Evolutionary conservation across 1,140 invertebrate species (phyloP).

Genomic region (Meloidogyne hapla): DNA sequence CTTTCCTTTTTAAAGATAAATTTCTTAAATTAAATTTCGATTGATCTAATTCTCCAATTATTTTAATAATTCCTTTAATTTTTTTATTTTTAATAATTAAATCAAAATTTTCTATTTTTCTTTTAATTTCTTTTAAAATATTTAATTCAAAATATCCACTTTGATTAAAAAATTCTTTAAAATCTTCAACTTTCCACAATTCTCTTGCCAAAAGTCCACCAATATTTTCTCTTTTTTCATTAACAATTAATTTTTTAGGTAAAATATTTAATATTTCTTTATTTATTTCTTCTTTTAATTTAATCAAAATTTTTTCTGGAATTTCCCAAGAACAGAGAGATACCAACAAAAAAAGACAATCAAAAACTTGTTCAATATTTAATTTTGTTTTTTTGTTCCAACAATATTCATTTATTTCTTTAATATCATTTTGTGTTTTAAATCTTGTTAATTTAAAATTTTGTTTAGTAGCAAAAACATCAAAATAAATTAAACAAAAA

Average conservation of each 20-base stretch:
- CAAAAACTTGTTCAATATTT: conserved; percentile 1
- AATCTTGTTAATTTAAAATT: background rate
- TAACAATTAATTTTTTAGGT: background rate
- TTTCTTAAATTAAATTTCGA: too few relatives aligned
- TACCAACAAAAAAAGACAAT: background rate
- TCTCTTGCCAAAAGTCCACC: background rate
- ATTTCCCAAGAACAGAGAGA: background rate
- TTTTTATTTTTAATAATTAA: background rate
- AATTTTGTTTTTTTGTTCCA: background rate
- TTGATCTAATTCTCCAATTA: too few relatives aligned
- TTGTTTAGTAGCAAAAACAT: background rate
- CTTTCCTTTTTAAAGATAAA: too few relatives aligned
- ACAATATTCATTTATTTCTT: background rate
- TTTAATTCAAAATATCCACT: background rate
- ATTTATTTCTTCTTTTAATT: background rate
- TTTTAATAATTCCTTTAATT: too few relatives aligned
- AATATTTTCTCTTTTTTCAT: background rate
- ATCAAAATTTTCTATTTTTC: background rate
- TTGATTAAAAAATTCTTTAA: background rate
- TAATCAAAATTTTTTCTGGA: background rate
- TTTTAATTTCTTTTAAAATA: background rate
- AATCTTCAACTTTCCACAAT: background rate
- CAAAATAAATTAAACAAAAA: background rate
- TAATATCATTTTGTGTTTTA: background rate
- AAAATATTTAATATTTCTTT: background rate